These are phyloP conservation scores for Porites rus DNA, from an alignment of 92 coral and sea anemone species.

Conservation along the genomic window DNA sequence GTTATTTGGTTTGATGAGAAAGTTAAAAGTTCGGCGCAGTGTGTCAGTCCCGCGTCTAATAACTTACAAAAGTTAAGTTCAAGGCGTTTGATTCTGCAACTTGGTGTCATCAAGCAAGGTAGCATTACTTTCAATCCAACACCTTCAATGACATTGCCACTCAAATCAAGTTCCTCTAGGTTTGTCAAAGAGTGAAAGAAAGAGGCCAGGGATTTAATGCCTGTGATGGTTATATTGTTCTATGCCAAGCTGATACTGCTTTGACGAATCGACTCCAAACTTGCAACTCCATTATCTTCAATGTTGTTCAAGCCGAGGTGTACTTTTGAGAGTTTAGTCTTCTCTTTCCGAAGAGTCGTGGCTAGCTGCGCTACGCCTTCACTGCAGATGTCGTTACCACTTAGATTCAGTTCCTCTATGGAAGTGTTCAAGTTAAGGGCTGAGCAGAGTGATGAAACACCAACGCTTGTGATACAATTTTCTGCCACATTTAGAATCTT, in stretches of 20 bases:
- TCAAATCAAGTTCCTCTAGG: constrained; percentile 31
- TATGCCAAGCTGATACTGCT: constrained; percentile 17
- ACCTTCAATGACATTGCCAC: constrained; percentile 15
- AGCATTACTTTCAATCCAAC: constrained; percentile 13
- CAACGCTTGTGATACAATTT: constrained; percentile 27
- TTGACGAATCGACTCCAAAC: constrained; percentile 18
- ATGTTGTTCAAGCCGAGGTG: constrained; percentile 25
- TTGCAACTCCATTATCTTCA: constrained; percentile 35
- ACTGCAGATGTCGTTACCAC: constrained; percentile 22
- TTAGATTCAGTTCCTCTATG: constrained; percentile 34
- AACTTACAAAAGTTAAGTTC: constrained; percentile 21
- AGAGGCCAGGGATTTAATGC: constrained; percentile 12
- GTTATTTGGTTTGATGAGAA: constrained; percentile 10
- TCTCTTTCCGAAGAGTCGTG: constrained; percentile 6
- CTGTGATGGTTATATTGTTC: constrained; percentile 28
- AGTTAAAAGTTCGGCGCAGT: neutral
- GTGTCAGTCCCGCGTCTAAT: constrained; percentile 20
- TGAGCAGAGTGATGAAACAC: constrained; percentile 2
- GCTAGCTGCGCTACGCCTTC: constrained; percentile 33
- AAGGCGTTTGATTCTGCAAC: constrained; percentile 11
- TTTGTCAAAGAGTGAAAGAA: constrained; percentile 17
- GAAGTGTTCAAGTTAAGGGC: constrained; percentile 14
- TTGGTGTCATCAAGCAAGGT: constrained; percentile 7
- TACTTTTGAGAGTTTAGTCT: constrained; percentile 12
- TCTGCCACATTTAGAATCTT: constrained; percentile 29